phyloP scores from a whole-genome alignment of 2,113 vertebrate species.

The Protomyctophum bolini region DNA sequence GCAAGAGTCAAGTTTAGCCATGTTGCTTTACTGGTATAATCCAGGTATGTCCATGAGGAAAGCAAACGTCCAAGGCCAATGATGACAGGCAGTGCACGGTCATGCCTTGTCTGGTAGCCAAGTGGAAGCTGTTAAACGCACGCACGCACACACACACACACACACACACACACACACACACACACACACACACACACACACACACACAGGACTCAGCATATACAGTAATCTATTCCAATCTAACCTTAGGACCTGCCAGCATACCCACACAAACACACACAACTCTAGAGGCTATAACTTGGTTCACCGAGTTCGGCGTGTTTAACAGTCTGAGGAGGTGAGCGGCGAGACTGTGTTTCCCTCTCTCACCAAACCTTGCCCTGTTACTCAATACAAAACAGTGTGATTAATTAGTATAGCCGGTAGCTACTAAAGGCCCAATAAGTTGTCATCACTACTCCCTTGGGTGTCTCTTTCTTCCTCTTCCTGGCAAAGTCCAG shows the following conservation, averaged over 20 bases:
- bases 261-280: neutral
- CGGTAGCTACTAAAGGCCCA: conserved; percentile 51
- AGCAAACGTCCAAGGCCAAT: too few relatives aligned
- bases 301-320: conserved; percentile 69
- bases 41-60: too few relatives aligned
- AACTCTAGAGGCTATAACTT: neutral
- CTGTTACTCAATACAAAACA: conserved; percentile 61
- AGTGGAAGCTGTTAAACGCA: too few relatives aligned
- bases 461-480: conserved; percentile 10
- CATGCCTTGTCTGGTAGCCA: too few relatives aligned
- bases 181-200: conserved; percentile 16
- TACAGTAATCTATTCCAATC: too few relatives aligned
- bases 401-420: conserved; percentile 68
- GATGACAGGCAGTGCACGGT: too few relatives aligned
- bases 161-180: neutral
- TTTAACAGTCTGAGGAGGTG: conserved; percentile 56
- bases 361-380: conserved; percentile 48
- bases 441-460: conserved; percentile 65
- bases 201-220: neutral
- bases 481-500: conserved; percentile 34
- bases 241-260: too few relatives aligned
- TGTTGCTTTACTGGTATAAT: neutral
- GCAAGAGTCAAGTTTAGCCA: too few relatives aligned
- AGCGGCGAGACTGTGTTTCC: conserved; percentile 12
- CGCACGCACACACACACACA: neutral